These are phyloP conservation scores for Acrocephalus kingi DNA, from an alignment of 2,113 vertebrate genomes.

Conservation along the genomic window DNA sequence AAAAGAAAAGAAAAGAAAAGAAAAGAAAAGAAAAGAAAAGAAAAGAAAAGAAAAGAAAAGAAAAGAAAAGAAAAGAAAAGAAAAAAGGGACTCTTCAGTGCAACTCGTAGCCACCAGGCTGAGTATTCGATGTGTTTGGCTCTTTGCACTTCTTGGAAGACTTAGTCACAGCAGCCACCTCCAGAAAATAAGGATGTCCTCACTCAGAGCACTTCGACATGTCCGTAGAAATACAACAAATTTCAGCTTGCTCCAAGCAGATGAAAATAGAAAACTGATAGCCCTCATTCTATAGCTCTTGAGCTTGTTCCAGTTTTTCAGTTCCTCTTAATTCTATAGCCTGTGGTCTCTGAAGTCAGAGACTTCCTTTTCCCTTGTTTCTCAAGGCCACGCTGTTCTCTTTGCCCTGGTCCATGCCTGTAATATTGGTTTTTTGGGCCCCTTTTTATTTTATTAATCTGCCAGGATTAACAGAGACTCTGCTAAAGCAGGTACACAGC, in stretches of 20 bases:
- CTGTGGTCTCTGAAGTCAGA: not conserved
- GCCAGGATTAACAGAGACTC: fast-evolving
- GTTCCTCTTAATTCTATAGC: not conserved
- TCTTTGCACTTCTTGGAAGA: not conserved
- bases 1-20: fast-evolving
- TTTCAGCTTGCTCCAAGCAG: not conserved
- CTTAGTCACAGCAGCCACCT: not conserved
- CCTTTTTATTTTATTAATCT: not conserved
- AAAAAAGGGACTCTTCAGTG: not conserved
- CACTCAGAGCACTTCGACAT: not conserved
- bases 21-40: fast-evolving
- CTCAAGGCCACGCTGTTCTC: not conserved
- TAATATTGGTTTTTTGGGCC: not conserved
- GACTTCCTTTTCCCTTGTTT: slow-evolving; percentile 5
- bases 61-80: not conserved
- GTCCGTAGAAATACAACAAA: fast-evolving
- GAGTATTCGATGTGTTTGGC: not conserved
- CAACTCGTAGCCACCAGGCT: not conserved
- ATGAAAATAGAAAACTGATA: not conserved
- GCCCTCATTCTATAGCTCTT: not conserved
- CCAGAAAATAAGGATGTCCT: not conserved
- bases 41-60: fast-evolving
- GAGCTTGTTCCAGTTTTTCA: slow-evolving; percentile 17
- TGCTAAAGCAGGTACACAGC: not conserved
- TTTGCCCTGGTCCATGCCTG: not conserved